A percentile compares a stretch with the other conserved stretches of the same genome.
Evolutionary conservation across 2,888 invertebrate species (phyloP).

Genomic region (Microchrysa polita): DNA sequence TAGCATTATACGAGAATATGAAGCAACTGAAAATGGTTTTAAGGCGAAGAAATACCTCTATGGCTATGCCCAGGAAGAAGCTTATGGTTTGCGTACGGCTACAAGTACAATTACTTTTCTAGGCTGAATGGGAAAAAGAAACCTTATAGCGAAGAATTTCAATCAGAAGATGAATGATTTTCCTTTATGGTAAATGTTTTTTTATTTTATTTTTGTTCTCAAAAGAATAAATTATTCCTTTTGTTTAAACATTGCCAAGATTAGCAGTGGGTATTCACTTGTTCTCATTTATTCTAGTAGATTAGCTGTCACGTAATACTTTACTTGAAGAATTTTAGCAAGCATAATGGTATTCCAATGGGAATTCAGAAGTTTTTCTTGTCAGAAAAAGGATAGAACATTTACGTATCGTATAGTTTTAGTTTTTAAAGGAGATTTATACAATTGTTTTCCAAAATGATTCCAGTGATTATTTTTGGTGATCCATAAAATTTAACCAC

Average conservation of each 20-base stretch:
- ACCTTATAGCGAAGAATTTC: conserved; percentile 35
- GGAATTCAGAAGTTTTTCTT: too few species aligned
- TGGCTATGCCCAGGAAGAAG: too few species aligned
- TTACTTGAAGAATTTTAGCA: not conserved
- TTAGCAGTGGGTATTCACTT: conserved; percentile 28
- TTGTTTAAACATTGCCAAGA: conserved; percentile 8
- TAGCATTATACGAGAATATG: not conserved
- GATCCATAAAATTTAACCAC: too few species aligned
- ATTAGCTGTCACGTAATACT: conserved; percentile 32
- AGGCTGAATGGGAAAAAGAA: conserved; percentile 18
- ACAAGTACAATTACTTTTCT: conserved; percentile 34
- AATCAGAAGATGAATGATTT: conserved; percentile 41
- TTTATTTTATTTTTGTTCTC: not conserved
- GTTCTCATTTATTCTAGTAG: conserved; percentile 30
- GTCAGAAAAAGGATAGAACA: too few species aligned
- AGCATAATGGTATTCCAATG: not conserved
- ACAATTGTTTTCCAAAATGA: too few species aligned
- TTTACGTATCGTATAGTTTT: too few species aligned
- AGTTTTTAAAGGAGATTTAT: too few species aligned
- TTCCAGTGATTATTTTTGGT: too few species aligned
- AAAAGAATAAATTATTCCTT: conserved; percentile 38
- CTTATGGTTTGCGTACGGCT: conserved; percentile 22
- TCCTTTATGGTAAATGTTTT: conserved; percentile 36
- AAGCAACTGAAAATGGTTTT: not conserved
- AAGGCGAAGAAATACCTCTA: too few species aligned